Conservation (phyloP, 2,888 invertebrate species). For the Ethmia dodecea region DNA sequence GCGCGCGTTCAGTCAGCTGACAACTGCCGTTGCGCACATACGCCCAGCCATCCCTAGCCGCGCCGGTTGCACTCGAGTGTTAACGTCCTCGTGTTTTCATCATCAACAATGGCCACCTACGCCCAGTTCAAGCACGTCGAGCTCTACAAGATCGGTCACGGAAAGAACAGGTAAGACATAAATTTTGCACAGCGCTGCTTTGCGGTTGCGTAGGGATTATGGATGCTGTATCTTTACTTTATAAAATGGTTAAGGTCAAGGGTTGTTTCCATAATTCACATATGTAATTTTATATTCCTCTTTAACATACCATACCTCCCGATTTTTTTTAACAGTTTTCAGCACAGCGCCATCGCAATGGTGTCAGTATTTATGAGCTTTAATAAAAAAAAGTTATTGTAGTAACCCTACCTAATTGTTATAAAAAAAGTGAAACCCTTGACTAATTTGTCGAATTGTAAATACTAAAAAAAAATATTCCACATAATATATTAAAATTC, state of each 20-base stretch:
- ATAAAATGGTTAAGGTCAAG: slow-evolving; percentile 33
- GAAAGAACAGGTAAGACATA: slow-evolving; percentile 88
- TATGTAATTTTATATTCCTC: too few species aligned
- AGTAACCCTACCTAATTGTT: too few species aligned
- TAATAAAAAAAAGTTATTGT: too few species aligned
- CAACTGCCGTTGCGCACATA: slow-evolving; percentile 45
- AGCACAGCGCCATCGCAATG: background rate
- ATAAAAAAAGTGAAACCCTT: too few species aligned
- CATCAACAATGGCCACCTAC: slow-evolving; percentile 88
- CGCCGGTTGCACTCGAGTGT: slow-evolving; percentile 28
- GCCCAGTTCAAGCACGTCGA: slow-evolving; percentile 96
- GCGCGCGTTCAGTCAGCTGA: slow-evolving; percentile 76
- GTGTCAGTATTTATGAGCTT: too few species aligned
- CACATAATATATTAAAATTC: background rate
- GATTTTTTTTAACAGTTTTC: too few species aligned
- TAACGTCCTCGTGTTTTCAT: slow-evolving; percentile 21
- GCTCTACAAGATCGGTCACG: slow-evolving; percentile 95
- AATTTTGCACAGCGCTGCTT: slow-evolving; percentile 26
- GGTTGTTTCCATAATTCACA: slow-evolving; percentile 8
- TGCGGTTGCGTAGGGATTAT: slow-evolving; percentile 37
- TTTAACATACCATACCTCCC: too few species aligned
- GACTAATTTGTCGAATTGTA: slow-evolving; percentile 5
- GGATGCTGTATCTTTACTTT: slow-evolving; percentile 21
- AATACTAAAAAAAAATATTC: too few species aligned
- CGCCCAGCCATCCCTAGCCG: slow-evolving; percentile 26